Evolutionary conservation across 2,797 vertebrate genomes (phyloP), one percentile per base, ranked within the genome.

Genomic region (Sebastiscus tertius): DNA sequence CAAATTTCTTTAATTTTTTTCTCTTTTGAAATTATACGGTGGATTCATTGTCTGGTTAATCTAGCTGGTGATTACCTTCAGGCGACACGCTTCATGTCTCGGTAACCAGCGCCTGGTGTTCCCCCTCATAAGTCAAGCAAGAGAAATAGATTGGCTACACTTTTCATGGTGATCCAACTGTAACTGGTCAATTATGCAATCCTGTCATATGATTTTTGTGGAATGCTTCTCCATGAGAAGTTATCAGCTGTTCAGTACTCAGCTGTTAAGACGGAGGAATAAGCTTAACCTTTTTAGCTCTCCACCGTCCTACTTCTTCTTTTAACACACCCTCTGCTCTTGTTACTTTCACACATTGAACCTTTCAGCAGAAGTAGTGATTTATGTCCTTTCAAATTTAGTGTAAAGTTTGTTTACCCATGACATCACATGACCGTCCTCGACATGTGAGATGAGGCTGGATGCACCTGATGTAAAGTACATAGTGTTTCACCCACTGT

Each of bases 151-250:
- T 80, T 66, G 0, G 56, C 64, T 52, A 58, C 39, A 55, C 34
- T 54, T 79, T 76, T 71, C 60, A 68, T 59, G 24, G 75, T 33
- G 42, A 64, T 72, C 14, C 14, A 58, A 66, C 64, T 76, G 55
- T 68, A 86, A 26, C 68, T 27, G 31, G 8, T 27, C 14, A 62
- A 61, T 85, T 79, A 74, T 65, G 62, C 60, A 86, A 77, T 69
- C 67, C 27, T 75, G 52, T 90, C 82, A 83, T 86, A 75, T 89
- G 84, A 85, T 80, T 86, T 76, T 46, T 54, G 16, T 61, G 80
- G 73, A 81, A 84, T 77, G 67, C 55, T 22, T 68, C 33, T 67
- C 55, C 65, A 54, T 66, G 7, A 75, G 66, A 82, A 80, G 58
- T 74, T 59, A 66, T 87, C 84, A 87, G 79, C 75, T 88, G 83